A percentile compares a stretch with the other conserved stretches of the same genome.
phyloP scores from a whole-genome alignment of 2,888 invertebrate genomes.

The Trichopria drosophilae region DNA sequence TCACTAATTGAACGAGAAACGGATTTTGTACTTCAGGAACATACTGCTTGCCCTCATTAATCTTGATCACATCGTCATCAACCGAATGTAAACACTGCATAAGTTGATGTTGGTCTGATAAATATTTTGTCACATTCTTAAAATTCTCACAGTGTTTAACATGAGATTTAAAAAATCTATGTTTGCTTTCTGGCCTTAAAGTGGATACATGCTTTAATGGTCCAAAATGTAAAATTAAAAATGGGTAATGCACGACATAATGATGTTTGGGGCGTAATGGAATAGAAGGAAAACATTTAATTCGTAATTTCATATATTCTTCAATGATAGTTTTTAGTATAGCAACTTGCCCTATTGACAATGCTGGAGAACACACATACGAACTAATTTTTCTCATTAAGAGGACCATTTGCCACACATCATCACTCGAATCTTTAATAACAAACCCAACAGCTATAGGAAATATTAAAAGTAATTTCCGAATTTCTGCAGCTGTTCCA shows the following conservation, averaged over 20 bases:
- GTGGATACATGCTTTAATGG: conserved; percentile 8
- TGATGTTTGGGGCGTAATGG: conserved; percentile 11
- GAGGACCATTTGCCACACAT: conserved; percentile 16
- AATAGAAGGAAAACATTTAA: not conserved
- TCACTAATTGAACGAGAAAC: too few species aligned
- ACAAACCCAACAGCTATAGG: conserved; percentile 10
- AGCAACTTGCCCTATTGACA: conserved; percentile 14
- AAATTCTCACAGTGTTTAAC: conserved; percentile 10
- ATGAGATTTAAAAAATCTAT: conserved; percentile 8
- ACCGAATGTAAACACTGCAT: too few species aligned
- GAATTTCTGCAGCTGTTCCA: conserved; percentile 9
- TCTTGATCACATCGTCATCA: too few species aligned
- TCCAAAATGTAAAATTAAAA: conserved; percentile 5
- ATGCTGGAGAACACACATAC: conserved; percentile 1
- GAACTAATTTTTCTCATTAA: conserved; percentile 3
- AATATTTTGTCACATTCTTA: conserved; percentile 6
- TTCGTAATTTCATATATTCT: conserved; percentile 10
- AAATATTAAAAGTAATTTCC: conserved; percentile 11
- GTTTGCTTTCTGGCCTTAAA: conserved; percentile 8
- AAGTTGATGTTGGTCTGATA: conserved; percentile 5
- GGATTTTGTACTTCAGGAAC: too few species aligned
- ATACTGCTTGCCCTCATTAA: too few species aligned
- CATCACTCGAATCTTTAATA: not conserved
- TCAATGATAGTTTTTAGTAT: conserved; percentile 7
- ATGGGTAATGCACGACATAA: too few species aligned